Conservation (phyloP, 2,113 vertebrate species). For the Turnix velox region DNA sequence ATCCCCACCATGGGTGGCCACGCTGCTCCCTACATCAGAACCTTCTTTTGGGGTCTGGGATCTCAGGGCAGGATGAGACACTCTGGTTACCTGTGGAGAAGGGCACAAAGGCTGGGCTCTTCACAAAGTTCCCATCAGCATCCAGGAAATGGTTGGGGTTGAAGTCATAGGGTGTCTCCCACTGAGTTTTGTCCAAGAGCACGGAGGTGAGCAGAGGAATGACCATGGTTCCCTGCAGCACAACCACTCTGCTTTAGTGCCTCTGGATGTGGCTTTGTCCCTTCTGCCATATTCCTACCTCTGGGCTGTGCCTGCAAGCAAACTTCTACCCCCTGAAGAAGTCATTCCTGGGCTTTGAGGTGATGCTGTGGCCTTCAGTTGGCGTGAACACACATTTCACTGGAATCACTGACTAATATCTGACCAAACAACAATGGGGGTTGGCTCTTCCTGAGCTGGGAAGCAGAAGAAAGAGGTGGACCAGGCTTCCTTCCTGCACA, state of each 20-base stretch:
- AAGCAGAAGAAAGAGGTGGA: background rate
- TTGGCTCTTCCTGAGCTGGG: background rate
- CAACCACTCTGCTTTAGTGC: background rate
- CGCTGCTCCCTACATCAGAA: background rate
- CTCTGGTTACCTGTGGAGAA: constrained; percentile 59
- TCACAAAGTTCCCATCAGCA: constrained; percentile 34
- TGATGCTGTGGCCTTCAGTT: background rate
- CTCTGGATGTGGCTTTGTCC: background rate
- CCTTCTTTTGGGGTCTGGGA: background rate
- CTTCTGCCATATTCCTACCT: background rate
- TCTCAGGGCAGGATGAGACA: background rate
- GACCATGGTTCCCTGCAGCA: constrained; percentile 43
- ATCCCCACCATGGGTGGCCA: background rate
- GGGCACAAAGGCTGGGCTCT: constrained; percentile 66
- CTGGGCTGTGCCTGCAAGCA: background rate
- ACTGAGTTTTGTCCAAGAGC: constrained; percentile 50
- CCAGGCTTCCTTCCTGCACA: background rate
- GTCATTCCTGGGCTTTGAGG: background rate
- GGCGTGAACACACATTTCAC: background rate
- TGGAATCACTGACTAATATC: background rate
- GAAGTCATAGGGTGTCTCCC: constrained; percentile 62
- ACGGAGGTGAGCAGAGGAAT: constrained; percentile 63
- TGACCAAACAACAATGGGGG: background rate
- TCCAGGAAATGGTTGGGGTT: constrained; percentile 71
- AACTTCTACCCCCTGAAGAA: background rate